A percentile compares a stretch with the other conserved stretches of the same genome.
These are phyloP conservation scores for Propithecus coquereli DNA, from an alignment of 2,113 vertebrate species.

Conservation along the genomic window DNA sequence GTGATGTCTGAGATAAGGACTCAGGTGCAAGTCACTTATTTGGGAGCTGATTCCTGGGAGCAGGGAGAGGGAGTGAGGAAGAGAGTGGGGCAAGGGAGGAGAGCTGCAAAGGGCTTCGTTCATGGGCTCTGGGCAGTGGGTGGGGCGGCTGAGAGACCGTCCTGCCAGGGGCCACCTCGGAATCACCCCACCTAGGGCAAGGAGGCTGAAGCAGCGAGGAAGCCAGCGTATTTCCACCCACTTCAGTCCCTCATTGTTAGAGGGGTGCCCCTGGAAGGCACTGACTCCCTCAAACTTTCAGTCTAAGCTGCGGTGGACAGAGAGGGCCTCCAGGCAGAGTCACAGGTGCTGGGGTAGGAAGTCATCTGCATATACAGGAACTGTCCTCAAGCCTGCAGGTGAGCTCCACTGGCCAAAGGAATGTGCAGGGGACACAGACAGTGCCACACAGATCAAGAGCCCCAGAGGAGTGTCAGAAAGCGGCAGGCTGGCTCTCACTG, in stretches of 20 bases:
- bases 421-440: not conserved
- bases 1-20: not conserved
- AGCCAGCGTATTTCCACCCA: not conserved
- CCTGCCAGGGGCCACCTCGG: not conserved
- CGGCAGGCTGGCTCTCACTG: not conserved
- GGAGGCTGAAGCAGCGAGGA: not conserved
- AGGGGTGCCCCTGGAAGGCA: not conserved
- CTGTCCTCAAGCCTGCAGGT: not conserved
- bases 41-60: not conserved
- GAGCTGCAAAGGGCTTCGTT: accelerated
- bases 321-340: not conserved
- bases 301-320: not conserved
- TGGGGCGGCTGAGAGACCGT: not conserved
- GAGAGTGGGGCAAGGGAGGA: too few species aligned
- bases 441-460: not conserved
- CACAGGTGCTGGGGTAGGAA: not conserved
- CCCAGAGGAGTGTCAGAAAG: not conserved
- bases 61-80: not conserved
- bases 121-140: not conserved
- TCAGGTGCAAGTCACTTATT: not conserved
- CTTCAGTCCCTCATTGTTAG: not conserved
- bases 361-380: too few species aligned
- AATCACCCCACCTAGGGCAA: not conserved
- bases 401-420: not conserved
- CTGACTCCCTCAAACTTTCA: not conserved